A percentile compares a stretch with the other conserved stretches of the same genome.
Evolutionary conservation across 1,140 invertebrate species (phyloP).

Genomic region (Augochlora pura): DNA sequence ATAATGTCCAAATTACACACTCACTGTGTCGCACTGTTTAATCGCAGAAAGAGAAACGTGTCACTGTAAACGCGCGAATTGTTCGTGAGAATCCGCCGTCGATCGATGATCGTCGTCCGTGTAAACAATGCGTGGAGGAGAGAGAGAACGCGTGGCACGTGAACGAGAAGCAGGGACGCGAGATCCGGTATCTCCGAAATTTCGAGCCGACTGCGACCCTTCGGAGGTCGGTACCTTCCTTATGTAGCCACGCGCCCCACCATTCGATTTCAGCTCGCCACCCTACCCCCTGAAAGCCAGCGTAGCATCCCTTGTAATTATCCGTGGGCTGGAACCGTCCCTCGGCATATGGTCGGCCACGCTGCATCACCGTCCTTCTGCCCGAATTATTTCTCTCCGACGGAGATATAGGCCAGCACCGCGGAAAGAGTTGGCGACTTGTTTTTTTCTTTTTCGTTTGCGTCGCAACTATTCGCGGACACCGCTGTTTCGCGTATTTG

Average conservation of each 20-base stretch:
- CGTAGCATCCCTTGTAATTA: slow-evolving; percentile 78
- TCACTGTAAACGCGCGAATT: not conserved
- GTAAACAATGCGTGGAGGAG: not conserved
- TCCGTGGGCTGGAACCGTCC: slow-evolving; percentile 66
- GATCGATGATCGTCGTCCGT: not conserved
- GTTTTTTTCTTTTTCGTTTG: too few species aligned
- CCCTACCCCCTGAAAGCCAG: slow-evolving; percentile 51
- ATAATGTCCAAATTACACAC: not conserved
- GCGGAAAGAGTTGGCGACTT: slow-evolving; percentile 15
- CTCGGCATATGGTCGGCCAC: slow-evolving; percentile 66
- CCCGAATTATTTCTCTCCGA: slow-evolving; percentile 48
- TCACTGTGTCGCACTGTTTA: slow-evolving; percentile 24
- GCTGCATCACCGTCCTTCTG: slow-evolving; percentile 36
- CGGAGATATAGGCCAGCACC: slow-evolving; percentile 47
- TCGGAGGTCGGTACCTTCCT: slow-evolving; percentile 67
- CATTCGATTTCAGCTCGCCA: slow-evolving; percentile 49
- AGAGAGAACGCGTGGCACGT: not conserved
- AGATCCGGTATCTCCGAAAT: slow-evolving; percentile 63
- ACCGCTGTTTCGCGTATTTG: not conserved
- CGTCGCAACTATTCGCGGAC: not conserved
- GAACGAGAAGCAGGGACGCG: slow-evolving; percentile 3
- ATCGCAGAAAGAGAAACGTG: too few species aligned
- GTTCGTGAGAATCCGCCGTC: not conserved
- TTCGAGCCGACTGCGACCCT: slow-evolving; percentile 75
- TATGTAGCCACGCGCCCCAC: slow-evolving; percentile 74